Conservation (phyloP, 2,888 invertebrate genomes). For the Drosophila paracracens region DNA sequence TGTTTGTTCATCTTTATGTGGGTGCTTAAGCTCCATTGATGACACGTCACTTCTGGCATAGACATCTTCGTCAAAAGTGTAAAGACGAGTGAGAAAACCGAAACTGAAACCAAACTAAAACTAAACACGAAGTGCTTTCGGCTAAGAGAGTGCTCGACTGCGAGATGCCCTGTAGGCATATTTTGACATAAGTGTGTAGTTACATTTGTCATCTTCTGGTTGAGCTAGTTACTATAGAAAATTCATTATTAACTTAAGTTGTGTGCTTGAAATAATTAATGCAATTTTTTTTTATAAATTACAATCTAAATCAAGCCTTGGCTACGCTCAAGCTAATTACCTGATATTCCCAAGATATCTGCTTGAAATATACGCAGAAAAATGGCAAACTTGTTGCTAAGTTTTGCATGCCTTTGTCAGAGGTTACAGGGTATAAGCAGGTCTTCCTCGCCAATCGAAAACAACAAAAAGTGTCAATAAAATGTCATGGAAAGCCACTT, state of each 20-base stretch:
- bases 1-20: constrained; percentile 65
- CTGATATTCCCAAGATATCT: neutral
- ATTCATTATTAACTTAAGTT: neutral
- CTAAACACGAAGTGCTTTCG: neutral
- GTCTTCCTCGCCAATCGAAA: constrained; percentile 42
- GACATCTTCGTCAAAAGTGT: constrained; percentile 79
- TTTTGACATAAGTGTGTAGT: neutral
- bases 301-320: neutral
- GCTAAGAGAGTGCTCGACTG: neutral
- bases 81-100: constrained; percentile 71
- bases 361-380: neutral
- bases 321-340: neutral
- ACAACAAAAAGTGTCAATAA: constrained; percentile 67
- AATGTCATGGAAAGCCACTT: constrained; percentile 78
- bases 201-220: neutral
- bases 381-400: neutral
- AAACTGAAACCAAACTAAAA: constrained; percentile 36
- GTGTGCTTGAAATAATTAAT: too few relatives aligned
- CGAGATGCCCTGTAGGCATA: neutral
- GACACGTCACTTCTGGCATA: constrained; percentile 78
- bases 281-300: neutral
- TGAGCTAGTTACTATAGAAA: neutral
- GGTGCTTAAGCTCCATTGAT: constrained; percentile 76
- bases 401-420: neutral
- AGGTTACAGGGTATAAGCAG: constrained; percentile 48